Evolutionary conservation across 2,797 vertebrate genomes (phyloP).

Genomic region (Intellagama lesueurii): DNA sequence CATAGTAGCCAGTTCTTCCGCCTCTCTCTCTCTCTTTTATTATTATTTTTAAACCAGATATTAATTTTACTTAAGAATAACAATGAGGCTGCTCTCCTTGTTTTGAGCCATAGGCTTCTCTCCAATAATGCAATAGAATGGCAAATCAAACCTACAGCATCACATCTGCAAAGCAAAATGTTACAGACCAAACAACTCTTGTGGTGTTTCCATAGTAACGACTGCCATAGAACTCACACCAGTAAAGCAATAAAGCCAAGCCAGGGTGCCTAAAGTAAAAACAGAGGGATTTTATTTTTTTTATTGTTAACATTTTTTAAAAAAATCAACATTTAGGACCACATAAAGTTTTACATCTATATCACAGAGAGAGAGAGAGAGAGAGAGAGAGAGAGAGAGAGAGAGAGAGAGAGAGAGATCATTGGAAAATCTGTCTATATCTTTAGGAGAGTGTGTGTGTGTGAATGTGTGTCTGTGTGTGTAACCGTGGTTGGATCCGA

Average conservation of each 20-base stretch:
- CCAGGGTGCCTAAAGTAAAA: slow-evolving; percentile 1
- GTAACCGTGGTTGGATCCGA: too few relatives aligned
- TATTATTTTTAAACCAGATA: slow-evolving; percentile 1
- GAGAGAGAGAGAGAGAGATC: too few relatives aligned
- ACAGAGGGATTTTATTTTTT: slow-evolving; percentile 10
- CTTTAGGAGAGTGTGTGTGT: background rate
- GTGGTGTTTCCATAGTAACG: slow-evolving; percentile 70
- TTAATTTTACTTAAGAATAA: slow-evolving; percentile 32
- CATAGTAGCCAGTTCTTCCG: background rate
- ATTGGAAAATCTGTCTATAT: too few relatives aligned
- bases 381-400: too few relatives aligned
- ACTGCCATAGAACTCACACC: slow-evolving; percentile 38
- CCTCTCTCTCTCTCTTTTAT: background rate
- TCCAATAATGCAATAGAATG: slow-evolving; percentile 38
- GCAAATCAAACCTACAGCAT: slow-evolving; percentile 36
- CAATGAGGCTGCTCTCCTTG: slow-evolving; percentile 38
- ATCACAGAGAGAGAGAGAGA: background rate
- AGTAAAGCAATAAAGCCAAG: slow-evolving; percentile 63
- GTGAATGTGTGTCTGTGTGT: background rate
- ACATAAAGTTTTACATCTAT: background rate
- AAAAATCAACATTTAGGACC: background rate
- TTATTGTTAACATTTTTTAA: background rate
- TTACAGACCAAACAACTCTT: slow-evolving; percentile 51
- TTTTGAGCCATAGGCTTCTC: slow-evolving; percentile 25
- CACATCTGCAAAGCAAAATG: slow-evolving; percentile 45